Evolutionary conservation across 2,888 invertebrate species (phyloP), one percentile per base, ranked within the genome.

Genomic region (Lasioglossum lativentre): DNA sequence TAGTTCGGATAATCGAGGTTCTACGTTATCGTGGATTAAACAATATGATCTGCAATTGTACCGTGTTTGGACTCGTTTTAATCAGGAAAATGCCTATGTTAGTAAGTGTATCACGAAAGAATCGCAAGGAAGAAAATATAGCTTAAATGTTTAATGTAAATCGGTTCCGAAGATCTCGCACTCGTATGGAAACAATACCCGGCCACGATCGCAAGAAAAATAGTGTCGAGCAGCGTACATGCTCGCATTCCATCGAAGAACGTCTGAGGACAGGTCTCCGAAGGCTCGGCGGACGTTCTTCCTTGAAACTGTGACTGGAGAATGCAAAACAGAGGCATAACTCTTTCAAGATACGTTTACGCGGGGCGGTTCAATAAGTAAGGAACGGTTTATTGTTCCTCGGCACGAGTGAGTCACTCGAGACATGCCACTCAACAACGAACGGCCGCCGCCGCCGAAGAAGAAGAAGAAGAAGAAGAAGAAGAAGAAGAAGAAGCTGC

Each of bases 341-440:
- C 74, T 82, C 80, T 52, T 38, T 16, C 40, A 10, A 30, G 59
- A n/a, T 45, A 40, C 19, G 82, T 80, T 80, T 75, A 16, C 75
- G 47, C 38, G 23, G 52, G 19, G 68, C 42, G 70, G 23, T 71
- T 34, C 75, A 56, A 75, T 75, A 82, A 70, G 56, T 83, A 75
- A 74, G 59, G 70, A 71, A 40, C 75, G 30, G 80, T 82, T 82
- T 82, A 80, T 82, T 75, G 82, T 83, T 83, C 59, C 30, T 30
- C 76, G 68, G 40, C 23, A 10, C n/a, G 83, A 45, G 68, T 82
- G 76, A 83, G 83, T 82, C 83, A 82, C 52, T 76, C 56, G 76
- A 45, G 59, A 47, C 80, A 16, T 16, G 45, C 72, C 52, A 72
- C 82, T 81, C 80, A 47, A 40, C n/a, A 63, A 30, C 27, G 70